Evolutionary conservation across 2,797 vertebrate species (phyloP), one percentile per base, ranked within the genome.

Genomic region (Ispidina lecontei): DNA sequence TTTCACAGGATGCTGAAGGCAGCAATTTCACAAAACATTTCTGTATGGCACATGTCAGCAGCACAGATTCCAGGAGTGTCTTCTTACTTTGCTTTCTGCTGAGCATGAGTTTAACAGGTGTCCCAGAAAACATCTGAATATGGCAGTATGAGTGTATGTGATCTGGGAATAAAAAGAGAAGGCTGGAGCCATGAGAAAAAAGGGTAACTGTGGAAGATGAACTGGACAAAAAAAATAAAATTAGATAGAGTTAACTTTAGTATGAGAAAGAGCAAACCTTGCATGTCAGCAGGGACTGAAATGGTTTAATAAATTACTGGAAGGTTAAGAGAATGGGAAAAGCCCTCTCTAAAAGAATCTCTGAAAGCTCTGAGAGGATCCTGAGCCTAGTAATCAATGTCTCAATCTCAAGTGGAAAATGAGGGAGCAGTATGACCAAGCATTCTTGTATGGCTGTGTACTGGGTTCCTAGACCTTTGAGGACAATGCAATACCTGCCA

Each of bases 251-350:
- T 82, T 55, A 55, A 54, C 60, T 91, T 84, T 3, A 76, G 35
- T 88, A 74, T 91, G 90, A 86, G 92, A 93, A 84, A 89, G 46
- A 92, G 12, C 56, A 94, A 94, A 73, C 60, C 60, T 91, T 70
- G 68, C 54, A 22, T 90, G 41, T 64, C 85, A 81, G 63, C 71
- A 80, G 56, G 44, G 54, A 75, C 43, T 86, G 28, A 18, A 9
- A 6, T 31, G 19, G 88, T 67, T 93, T 92, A 96, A 92, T 91
- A 59, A 88, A 82, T 86, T 76, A 90, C 83, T 82, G 56, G 26
- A 70, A 88, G 52, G 64, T 76, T 75, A 72, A 26, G 49, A 82
- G 74, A 71, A 54, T 23, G 69, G 65, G 43, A 62, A 7, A 13
- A 64, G 33, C 29, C 44, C 44, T 82, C 41, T 91, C 52, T 49